Evolutionary conservation across 2,113 vertebrate genomes (phyloP).

Genomic region (Caranx ignobilis): DNA sequence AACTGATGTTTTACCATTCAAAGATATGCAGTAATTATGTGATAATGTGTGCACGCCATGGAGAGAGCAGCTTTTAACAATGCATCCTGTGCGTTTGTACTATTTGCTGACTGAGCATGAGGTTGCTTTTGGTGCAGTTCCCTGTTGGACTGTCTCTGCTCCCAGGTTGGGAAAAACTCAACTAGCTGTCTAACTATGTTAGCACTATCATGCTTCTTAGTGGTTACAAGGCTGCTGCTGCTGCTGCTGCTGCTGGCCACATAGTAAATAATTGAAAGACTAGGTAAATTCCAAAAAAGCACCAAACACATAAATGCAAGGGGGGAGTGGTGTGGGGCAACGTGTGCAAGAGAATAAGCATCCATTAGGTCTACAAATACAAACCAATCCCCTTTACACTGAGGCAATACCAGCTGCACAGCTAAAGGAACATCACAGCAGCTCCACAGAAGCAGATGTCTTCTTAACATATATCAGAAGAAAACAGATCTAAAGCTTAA

Average conservation of each 20-base stretch:
- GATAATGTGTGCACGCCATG: neutral
- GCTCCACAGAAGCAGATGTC: constrained; percentile 23
- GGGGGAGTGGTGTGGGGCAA: neutral
- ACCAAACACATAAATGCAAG: constrained; percentile 5
- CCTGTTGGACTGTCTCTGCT: neutral
- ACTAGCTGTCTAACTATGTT: neutral
- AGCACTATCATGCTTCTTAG: neutral
- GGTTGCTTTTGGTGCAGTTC: neutral
- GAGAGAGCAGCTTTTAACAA: constrained; percentile 6
- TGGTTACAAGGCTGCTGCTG: neutral
- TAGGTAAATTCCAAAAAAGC: neutral
- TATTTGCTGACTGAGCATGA: constrained; percentile 5
- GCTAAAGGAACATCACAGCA: constrained; percentile 8
- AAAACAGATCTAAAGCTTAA: constrained; percentile 9
- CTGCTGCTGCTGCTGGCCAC: neutral
- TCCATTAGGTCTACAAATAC: constrained; percentile 17
- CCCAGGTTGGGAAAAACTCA: neutral
- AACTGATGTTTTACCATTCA: neutral
- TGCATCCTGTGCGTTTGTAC: neutral
- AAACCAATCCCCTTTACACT: constrained; percentile 12
- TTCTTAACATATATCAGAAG: constrained; percentile 6
- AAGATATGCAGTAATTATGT: neutral
- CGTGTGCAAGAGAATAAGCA: constrained; percentile 11
- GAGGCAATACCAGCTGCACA: constrained; percentile 27
- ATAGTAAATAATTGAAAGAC: constrained; percentile 16